These are phyloP conservation scores for Scortum barcoo DNA, from an alignment of 2,113 vertebrate species.

Conservation along the genomic window DNA sequence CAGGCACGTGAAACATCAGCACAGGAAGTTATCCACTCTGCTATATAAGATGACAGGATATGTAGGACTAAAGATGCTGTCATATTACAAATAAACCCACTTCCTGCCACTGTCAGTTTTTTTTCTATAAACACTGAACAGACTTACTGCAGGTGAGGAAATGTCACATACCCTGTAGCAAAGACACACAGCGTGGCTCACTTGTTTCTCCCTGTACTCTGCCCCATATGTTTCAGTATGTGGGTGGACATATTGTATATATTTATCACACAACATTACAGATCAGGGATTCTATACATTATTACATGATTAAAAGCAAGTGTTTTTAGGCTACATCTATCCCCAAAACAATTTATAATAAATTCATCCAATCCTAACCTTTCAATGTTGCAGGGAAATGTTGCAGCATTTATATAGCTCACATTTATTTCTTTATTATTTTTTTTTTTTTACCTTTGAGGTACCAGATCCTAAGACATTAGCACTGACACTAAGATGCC, in stretches of 20 bases:
- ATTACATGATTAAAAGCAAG: conserved; percentile 6
- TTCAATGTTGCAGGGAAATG: background rate
- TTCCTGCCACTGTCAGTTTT: conserved; percentile 44
- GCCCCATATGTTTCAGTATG: background rate
- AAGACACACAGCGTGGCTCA: background rate
- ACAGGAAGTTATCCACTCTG: conserved; percentile 57
- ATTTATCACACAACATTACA: background rate
- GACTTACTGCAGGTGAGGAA: conserved; percentile 32
- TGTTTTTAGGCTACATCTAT: background rate
- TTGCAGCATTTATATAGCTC: background rate
- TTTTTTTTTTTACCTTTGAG: background rate
- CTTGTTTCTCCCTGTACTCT: background rate
- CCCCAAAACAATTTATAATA: background rate
- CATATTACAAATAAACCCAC: conserved; percentile 48
- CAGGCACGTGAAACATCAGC: conserved; percentile 42
- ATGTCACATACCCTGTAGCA: conserved; percentile 15
- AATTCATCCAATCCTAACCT: too few relatives aligned
- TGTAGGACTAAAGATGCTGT: conserved; percentile 45
- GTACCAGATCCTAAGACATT: background rate
- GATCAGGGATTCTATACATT: background rate
- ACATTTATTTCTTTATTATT: background rate
- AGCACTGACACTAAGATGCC: conserved; percentile 32
- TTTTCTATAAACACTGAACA: conserved; percentile 51
- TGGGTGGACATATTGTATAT: conserved; percentile 20
- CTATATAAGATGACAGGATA: conserved; percentile 50